Evolutionary conservation across 2,888 invertebrate species (phyloP).

Genomic region (Cecidostiba fungosa): DNA sequence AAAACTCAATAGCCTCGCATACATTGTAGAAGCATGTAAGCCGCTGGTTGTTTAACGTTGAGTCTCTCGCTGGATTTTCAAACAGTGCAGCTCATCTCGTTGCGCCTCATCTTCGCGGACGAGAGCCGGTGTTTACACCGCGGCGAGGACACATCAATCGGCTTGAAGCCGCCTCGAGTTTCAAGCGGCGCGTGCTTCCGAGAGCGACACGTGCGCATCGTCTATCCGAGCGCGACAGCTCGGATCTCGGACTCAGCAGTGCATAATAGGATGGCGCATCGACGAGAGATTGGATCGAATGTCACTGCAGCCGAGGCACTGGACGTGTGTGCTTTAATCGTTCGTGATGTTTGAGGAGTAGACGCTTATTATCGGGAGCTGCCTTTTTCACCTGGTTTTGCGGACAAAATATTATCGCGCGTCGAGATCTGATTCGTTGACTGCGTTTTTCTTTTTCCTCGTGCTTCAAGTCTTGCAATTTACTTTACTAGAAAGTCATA

Average conservation of each 20-base stretch:
- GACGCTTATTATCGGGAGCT: constrained; percentile 14
- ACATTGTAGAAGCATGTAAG: constrained; percentile 42
- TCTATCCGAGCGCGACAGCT: neutral
- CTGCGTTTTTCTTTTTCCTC: too few relatives aligned
- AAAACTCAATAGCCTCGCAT: constrained; percentile 3
- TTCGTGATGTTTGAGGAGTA: neutral
- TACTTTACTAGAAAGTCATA: too few relatives aligned
- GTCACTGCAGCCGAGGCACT: constrained; percentile 63
- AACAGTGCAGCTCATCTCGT: constrained; percentile 19
- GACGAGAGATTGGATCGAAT: constrained; percentile 72
- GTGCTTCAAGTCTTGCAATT: too few relatives aligned
- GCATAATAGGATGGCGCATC: constrained; percentile 39
- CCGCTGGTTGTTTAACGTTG: constrained; percentile 46
- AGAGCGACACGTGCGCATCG: constrained; percentile 37
- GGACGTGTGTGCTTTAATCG: neutral
- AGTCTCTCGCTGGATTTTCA: constrained; percentile 21
- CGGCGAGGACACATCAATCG: constrained; percentile 51
- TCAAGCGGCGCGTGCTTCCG: constrained; percentile 40
- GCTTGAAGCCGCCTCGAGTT: constrained; percentile 55
- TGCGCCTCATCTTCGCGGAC: neutral
- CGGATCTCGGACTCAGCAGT: constrained; percentile 18
- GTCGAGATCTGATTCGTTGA: neutral
- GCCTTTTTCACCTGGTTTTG: constrained; percentile 32
- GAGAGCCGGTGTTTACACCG: constrained; percentile 38
- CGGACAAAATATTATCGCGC: neutral